These are phyloP conservation scores for Ptychoptera contaminata DNA, from an alignment of 2,888 invertebrate species.

Conservation along the genomic window DNA sequence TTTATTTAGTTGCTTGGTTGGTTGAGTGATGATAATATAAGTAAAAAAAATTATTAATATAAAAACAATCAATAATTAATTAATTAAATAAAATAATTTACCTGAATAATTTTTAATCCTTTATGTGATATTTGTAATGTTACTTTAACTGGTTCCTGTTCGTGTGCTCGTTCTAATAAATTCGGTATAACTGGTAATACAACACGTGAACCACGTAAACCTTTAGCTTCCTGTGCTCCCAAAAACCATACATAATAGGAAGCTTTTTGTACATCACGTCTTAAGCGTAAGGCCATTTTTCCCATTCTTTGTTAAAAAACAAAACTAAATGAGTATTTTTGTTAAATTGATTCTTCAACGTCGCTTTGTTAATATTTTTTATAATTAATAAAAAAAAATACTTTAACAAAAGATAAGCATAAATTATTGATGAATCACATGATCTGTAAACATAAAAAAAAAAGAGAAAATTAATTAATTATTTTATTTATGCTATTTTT, in stretches of 20 bases:
- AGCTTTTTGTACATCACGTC: constrained; percentile 78
- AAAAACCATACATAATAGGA: constrained; percentile 89
- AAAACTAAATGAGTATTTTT: no score
- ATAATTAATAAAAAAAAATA: no score
- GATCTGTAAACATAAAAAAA: no score
- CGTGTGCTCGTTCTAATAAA: constrained; percentile 67
- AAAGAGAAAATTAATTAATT: no score
- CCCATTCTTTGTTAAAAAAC: background rate
- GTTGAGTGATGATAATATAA: background rate
- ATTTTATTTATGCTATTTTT: no score
- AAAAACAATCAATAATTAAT: background rate
- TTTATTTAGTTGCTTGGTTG: no score
- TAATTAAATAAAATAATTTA: no score
- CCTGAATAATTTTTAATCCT: constrained; percentile 88
- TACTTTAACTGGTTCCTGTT: constrained; percentile 79
- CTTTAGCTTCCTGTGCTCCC: constrained; percentile 89
- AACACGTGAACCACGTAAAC: constrained; percentile 68
- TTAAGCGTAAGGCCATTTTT: constrained; percentile 61
- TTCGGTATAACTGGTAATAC: constrained; percentile 73
- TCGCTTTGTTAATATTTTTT: no score
- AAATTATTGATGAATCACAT: no score
- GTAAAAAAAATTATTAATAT: background rate
- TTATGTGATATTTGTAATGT: constrained; percentile 83
- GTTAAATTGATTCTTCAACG: no score
- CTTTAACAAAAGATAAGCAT: no score